Evolutionary conservation across 2,797 vertebrate genomes (phyloP), one percentile per base, ranked within the genome.

Genomic region (Ibycter americanus): DNA sequence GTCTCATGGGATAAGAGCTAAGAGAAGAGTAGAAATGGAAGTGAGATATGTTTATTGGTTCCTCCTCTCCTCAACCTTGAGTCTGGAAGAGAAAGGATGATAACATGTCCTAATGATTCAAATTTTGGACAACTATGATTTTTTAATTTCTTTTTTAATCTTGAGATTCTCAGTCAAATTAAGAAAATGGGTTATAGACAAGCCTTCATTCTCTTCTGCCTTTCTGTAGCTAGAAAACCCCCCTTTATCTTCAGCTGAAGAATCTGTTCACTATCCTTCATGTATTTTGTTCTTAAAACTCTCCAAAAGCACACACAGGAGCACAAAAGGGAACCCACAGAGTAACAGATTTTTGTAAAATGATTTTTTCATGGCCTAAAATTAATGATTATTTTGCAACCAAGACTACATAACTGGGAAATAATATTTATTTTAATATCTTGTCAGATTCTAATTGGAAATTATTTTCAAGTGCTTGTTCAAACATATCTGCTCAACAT

Each of bases 251-350:
- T 92, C n/a, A 80, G 2, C 6, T n/a, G 47, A 84, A 63, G 21
- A 49, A 9, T 78, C 6, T 9, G 2, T 52, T 42, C 3, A 16
- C 13, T 31, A 18, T 19, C 2, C 4, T 66, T 81, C 32, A 40
- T 18, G 18, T 13, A n/a, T 82, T 84, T 83, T 59, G 1, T 15
- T n/a, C 18, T 72, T 42, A 36, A 72, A 56, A 40, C 1, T 10
- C 12, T 31, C 29, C 40, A 44, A 68, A 94, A 88, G 21, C 9
- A 34, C 23, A 9, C 2, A 23, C 3, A 58, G 21, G 8, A 87
- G 2, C 4, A 54, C 9, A 40, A 70, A 78, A 68, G 2, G 8
- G 3, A 29, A 56, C 3, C 0, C 18, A 65, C 4, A 34, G 17
- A 83, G 3, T 1, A 70, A 66, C 3, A 51, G 3, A 20, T 55